Evolutionary conservation across 2,113 vertebrate species (phyloP).

Genomic region (Mustela nigripes): DNA sequence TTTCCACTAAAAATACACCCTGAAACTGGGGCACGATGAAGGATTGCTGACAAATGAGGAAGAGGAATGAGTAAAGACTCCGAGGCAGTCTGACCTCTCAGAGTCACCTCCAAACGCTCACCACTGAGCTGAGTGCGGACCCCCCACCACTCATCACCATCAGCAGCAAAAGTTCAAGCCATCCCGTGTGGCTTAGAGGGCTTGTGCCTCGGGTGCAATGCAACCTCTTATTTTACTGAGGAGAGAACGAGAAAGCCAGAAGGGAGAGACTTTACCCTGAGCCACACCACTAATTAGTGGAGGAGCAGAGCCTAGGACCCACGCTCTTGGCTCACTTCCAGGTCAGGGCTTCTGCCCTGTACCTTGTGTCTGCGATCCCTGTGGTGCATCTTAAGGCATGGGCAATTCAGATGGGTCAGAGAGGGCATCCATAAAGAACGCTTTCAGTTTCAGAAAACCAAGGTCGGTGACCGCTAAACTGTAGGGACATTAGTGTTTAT

Average conservation of each 20-base stretch:
- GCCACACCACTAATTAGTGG: fast-evolving
- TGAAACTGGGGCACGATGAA: slow-evolving; percentile 73
- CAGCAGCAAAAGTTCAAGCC: not conserved
- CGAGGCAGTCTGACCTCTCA: not conserved
- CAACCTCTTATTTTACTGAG: not conserved
- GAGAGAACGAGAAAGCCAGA: not conserved
- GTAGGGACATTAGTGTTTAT: not conserved
- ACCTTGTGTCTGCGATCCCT: not conserved
- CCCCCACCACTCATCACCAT: not conserved
- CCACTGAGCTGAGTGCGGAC: not conserved
- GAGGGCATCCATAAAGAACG: not conserved
- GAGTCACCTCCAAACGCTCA: slow-evolving; percentile 24
- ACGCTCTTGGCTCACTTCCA: fast-evolving
- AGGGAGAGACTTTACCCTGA: not conserved
- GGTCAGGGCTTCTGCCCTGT: too few relatives aligned
- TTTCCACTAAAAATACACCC: slow-evolving; percentile 79
- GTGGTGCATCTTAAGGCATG: fast-evolving
- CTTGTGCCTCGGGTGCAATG: not conserved
- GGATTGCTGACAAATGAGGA: slow-evolving; percentile 68
- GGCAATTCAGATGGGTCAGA: not conserved
- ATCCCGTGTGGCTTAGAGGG: not conserved
- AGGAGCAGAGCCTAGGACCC: not conserved
- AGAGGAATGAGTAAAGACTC: not conserved
- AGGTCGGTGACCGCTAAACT: fast-evolving
- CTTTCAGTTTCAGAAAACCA: not conserved